Percentiles rank a stretch among this genome's conserved stretches.
Conservation (phyloP, 2,888 invertebrate species). For the Elgonia sp. region DNA sequence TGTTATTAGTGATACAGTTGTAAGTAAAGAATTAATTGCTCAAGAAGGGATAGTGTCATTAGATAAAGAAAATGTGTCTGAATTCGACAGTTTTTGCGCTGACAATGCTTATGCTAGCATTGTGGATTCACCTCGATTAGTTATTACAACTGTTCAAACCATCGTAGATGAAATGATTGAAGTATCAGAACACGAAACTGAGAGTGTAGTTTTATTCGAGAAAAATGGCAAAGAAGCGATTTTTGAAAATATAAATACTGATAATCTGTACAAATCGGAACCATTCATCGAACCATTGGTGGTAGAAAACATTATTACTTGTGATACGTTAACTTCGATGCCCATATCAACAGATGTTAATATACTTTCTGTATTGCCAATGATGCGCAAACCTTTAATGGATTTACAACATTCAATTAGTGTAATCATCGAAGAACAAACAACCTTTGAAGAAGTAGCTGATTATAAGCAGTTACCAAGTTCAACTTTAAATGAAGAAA, state of each 20-base stretch:
- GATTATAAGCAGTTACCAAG: slow-evolving; percentile 34
- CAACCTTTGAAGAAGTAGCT: slow-evolving; percentile 57
- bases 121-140: slow-evolving; percentile 52
- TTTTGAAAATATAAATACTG: slow-evolving; percentile 1
- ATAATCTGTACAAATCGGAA: not conserved
- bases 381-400: slow-evolving; percentile 83
- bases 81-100: too few relatives aligned
- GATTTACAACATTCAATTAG: slow-evolving; percentile 86
- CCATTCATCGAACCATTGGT: slow-evolving; percentile 23
- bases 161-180: slow-evolving; percentile 82
- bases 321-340: slow-evolving; percentile 61
- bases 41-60: too few relatives aligned
- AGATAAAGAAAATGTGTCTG: too few relatives aligned
- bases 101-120: too few relatives aligned
- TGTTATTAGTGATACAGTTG: too few relatives aligned
- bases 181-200: slow-evolving; percentile 81
- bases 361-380: slow-evolving; percentile 73
- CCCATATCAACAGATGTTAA: slow-evolving; percentile 61
- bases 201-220: slow-evolving; percentile 79
- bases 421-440: slow-evolving; percentile 78
- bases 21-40: too few relatives aligned
- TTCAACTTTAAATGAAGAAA: slow-evolving; percentile 45
- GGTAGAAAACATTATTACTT: slow-evolving; percentile 50
- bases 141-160: slow-evolving; percentile 82
- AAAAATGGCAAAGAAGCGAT: slow-evolving; percentile 73